A percentile compares a stretch with the other conserved stretches of the same genome.
Evolutionary conservation across 2,113 vertebrate genomes (phyloP).

Genomic region (Tyrannus savana): DNA sequence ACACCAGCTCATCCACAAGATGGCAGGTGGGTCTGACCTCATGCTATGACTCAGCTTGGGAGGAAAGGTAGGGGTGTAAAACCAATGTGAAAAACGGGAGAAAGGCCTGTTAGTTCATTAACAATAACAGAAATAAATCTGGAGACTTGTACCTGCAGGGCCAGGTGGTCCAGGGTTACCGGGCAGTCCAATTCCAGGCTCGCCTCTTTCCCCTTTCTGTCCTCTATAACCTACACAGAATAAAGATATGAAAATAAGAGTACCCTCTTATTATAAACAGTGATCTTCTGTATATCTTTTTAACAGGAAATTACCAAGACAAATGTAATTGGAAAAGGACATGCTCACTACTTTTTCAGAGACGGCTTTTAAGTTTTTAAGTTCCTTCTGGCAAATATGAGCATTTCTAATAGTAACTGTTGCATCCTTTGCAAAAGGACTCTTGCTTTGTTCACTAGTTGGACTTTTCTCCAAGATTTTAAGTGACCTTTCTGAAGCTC

Average conservation of each 20-base stretch:
- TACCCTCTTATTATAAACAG: neutral
- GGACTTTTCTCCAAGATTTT: neutral
- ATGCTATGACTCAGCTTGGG: accelerated
- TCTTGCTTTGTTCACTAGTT: neutral
- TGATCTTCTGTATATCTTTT: neutral
- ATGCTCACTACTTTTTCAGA: neutral
- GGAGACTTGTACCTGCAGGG: constrained; percentile 82
- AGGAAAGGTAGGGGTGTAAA: neutral
- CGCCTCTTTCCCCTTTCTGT: constrained; percentile 96
- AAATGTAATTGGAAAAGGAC: neutral
- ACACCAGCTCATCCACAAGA: neutral
- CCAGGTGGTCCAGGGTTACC: constrained; percentile 87
- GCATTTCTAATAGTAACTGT: neutral
- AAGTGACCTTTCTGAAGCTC: neutral
- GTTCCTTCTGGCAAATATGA: neutral
- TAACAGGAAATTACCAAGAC: neutral
- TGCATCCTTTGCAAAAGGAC: neutral
- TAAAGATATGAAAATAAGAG: constrained; percentile 66
- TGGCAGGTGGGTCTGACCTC: neutral
- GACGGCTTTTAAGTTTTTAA: neutral
- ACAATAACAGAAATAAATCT: neutral
- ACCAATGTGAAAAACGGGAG: neutral
- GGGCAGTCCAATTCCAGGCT: constrained; percentile 89
- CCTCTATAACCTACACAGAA: constrained; percentile 89
- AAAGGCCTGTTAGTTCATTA: neutral